Conservation (phyloP, 2,113 vertebrate species). For the Xenus cinereus region DNA sequence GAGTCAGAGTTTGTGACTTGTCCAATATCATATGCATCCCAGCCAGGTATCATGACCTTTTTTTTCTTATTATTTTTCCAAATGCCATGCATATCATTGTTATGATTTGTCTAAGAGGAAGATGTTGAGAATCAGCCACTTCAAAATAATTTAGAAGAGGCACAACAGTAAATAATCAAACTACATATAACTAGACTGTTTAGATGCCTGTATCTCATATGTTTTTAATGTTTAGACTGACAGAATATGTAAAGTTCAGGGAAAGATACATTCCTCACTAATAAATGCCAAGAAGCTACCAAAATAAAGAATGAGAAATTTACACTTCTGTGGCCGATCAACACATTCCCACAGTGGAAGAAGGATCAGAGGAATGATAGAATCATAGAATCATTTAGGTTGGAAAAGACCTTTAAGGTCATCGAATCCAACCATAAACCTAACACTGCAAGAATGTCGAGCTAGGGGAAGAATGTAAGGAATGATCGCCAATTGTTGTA, state of each 20-base stretch:
- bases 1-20: not conserved
- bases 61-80: not conserved
- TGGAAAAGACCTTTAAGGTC: no score
- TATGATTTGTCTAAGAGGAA: not conserved
- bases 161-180: not conserved
- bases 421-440: no score
- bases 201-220: not conserved
- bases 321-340: not conserved
- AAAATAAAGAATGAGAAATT: not conserved
- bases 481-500: not conserved
- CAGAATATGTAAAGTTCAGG: not conserved
- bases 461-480: not conserved
- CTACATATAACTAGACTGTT: not conserved
- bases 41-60: not conserved
- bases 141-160: not conserved
- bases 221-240: not conserved
- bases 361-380: not conserved
- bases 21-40: not conserved
- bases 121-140: not conserved
- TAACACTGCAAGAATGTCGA: not conserved
- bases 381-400: not conserved
- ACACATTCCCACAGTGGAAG: not conserved
- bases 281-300: not conserved
- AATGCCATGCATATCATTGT: not conserved
- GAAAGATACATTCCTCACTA: not conserved